Percentiles rank a stretch among this genome's conserved stretches.
Conservation (phyloP, 92 coral and sea anemone genomes). For the Scolanthus callimorphus region DNA sequence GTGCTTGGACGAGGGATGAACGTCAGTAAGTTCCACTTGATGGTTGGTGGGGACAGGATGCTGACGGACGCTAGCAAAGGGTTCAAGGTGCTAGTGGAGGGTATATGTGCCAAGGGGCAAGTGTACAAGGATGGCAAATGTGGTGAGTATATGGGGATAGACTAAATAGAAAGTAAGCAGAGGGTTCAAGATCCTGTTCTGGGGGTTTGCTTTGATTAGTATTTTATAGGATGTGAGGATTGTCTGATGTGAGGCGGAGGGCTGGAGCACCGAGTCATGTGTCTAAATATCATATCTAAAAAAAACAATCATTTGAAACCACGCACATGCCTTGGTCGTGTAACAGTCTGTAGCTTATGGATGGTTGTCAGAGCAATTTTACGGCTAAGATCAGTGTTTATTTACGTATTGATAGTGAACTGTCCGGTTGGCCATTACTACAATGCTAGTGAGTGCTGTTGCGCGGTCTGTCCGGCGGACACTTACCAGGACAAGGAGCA, state of each 20-base stretch:
- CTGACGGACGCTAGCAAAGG: conserved; percentile 12
- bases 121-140: conserved; percentile 20
- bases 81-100: conserved; percentile 6
- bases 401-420: conserved; percentile 8
- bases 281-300: too few relatives aligned
- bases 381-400: background rate
- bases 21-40: conserved; percentile 10
- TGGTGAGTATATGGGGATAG: too few relatives aligned
- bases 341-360: too few relatives aligned
- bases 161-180: too few relatives aligned
- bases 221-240: too few relatives aligned
- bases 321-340: too few relatives aligned
- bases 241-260: too few relatives aligned
- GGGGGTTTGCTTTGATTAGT: too few relatives aligned
- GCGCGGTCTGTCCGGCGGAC: conserved; percentile 21
- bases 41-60: conserved; percentile 4
- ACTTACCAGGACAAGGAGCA: conserved; percentile 29
- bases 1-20: conserved; percentile 13
- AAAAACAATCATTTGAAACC: too few relatives aligned
- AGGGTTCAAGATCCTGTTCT: too few relatives aligned
- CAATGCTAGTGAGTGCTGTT: conserved; percentile 8
- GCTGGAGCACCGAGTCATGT: too few relatives aligned
- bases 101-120: conserved; percentile 27
- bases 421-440: conserved; percentile 32
- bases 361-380: background rate